Conservation (phyloP, 2,113 vertebrate genomes). For the Vanacampus margaritifer region DNA sequence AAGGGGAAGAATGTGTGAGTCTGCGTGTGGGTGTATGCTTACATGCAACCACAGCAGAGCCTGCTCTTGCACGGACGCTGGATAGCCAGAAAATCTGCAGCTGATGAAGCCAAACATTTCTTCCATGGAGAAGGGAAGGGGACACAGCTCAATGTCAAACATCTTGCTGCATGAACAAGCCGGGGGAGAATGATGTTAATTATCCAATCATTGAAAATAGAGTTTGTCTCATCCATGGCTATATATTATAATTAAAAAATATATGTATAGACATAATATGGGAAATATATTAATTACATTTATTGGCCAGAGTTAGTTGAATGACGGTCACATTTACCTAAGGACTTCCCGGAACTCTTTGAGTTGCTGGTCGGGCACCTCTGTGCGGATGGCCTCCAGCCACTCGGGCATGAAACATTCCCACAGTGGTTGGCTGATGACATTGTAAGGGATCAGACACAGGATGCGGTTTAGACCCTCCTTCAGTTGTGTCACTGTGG, state of each 20-base stretch:
- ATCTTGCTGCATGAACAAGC: slow-evolving; percentile 83
- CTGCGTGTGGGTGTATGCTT: slow-evolving; percentile 56
- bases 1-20: slow-evolving; percentile 24
- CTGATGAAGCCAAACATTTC: slow-evolving; percentile 99
- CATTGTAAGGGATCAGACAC: slow-evolving; percentile 97
- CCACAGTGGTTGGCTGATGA: slow-evolving; percentile 95
- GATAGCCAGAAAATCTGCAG: slow-evolving; percentile 95
- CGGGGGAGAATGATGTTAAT: slow-evolving; percentile 1
- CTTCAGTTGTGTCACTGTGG: slow-evolving; percentile 92
- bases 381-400: slow-evolving; percentile 93
- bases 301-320: not conserved
- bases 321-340: slow-evolving; percentile 73
- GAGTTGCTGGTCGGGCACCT: slow-evolving; percentile 91
- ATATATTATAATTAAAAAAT: not conserved
- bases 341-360: slow-evolving; percentile 97
- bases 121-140: slow-evolving; percentile 97
- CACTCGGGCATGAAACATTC: slow-evolving; percentile 98
- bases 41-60: slow-evolving; percentile 97
- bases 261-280: too few relatives aligned
- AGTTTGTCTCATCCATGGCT: not conserved
- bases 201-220: too few relatives aligned
- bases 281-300: too few relatives aligned
- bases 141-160: slow-evolving; percentile 98
- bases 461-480: slow-evolving; percentile 96
- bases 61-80: slow-evolving; percentile 96